Evolutionary conservation across 1,140 invertebrate genomes (phyloP).

Genomic region (Mamestra configurata): DNA sequence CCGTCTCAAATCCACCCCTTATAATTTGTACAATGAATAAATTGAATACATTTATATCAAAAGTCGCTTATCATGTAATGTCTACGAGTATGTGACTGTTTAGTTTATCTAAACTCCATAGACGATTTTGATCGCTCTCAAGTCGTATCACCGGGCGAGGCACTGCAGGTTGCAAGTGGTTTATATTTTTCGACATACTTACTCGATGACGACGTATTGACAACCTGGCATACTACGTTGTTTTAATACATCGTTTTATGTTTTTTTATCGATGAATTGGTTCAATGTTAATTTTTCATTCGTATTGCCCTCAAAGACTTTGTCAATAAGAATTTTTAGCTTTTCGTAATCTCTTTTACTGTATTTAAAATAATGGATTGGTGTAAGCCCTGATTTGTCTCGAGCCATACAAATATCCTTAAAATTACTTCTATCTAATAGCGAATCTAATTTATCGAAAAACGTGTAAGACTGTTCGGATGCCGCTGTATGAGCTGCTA

Average conservation of each 20-base stretch:
- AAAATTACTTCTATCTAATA: background rate
- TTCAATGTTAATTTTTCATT: background rate
- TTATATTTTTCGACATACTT: no score
- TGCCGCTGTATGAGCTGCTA: slow-evolving; percentile 8
- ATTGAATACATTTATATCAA: no score
- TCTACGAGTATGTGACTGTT: no score
- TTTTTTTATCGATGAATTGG: background rate
- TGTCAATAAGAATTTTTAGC: background rate
- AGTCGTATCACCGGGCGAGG: no score
- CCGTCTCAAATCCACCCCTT: no score
- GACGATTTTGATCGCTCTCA: no score
- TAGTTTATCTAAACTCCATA: no score
- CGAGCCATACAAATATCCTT: background rate
- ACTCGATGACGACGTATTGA: no score
- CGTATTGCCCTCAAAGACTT: background rate
- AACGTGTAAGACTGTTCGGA: background rate
- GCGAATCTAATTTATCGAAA: slow-evolving; percentile 4
- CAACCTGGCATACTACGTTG: no score
- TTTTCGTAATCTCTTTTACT: background rate
- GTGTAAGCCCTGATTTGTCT: slow-evolving; percentile 1
- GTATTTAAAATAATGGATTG: slow-evolving; percentile 21
- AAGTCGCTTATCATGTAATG: no score
- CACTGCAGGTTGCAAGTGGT: no score
- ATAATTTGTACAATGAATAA: no score
- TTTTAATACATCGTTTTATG: background rate